Conservation (phyloP, 53 echinoderm and acorn worm species). For the Luidia sarsii region DNA sequence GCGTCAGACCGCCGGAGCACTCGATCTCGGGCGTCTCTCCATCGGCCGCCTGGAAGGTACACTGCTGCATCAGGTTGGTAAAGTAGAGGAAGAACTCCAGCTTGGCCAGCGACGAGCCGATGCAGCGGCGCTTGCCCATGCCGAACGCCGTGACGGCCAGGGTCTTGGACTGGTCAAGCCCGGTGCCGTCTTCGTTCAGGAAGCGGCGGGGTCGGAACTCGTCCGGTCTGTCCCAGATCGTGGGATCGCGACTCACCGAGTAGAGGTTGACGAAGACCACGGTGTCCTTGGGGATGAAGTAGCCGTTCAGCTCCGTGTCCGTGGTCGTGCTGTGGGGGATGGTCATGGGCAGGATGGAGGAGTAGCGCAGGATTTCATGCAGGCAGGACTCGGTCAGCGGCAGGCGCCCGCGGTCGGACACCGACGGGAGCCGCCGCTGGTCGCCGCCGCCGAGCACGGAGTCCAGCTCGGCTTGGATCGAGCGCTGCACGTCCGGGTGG, state of each 20-base stretch:
- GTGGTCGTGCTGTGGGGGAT: conserved; percentile 68
- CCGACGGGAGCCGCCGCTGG: conserved; percentile 17
- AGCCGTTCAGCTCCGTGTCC: conserved; percentile 67
- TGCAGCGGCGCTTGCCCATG: conserved; percentile 64
- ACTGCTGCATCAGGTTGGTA: conserved; percentile 66
- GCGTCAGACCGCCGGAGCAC: conserved; percentile 31
- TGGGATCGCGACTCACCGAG: conserved; percentile 65
- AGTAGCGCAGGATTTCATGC: conserved; percentile 51
- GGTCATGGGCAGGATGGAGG: conserved; percentile 52
- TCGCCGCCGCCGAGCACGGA: conserved; percentile 52
- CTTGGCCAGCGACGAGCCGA: conserved; percentile 67
- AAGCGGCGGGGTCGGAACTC: conserved; percentile 83
- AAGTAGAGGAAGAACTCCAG: conserved; percentile 71
- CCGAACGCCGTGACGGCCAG: conserved; percentile 60
- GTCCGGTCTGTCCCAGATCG: conserved; percentile 63
- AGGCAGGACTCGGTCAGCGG: conserved; percentile 72
- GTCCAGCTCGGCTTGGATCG: conserved; percentile 62
- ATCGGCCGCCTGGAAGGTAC: conserved; percentile 36
- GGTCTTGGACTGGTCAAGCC: conserved; percentile 50
- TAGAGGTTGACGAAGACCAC: conserved; percentile 74
- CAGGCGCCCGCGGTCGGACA: conserved; percentile 41
- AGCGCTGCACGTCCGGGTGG: conserved; percentile 59
- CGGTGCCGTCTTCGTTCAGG: conserved; percentile 54
- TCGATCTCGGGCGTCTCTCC: conserved; percentile 49
- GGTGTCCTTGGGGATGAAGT: conserved; percentile 78